Conservation (phyloP, 2,888 invertebrate genomes). For the Andrena fulva region DNA sequence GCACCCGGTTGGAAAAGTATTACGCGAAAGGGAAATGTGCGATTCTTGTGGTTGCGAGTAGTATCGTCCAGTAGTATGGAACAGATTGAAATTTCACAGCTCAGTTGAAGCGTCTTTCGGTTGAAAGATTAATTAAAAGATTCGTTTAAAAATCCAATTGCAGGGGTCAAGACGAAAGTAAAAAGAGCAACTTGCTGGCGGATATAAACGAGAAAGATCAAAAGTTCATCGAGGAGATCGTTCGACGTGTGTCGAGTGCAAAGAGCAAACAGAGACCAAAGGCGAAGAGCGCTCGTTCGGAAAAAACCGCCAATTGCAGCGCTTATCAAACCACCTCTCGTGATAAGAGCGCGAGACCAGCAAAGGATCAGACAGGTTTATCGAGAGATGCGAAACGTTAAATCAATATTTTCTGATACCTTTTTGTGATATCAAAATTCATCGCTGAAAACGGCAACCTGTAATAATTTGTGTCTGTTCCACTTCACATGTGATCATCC, state of each 20-base stretch:
- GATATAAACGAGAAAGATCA: slow-evolving; percentile 70
- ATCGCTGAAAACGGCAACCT: not conserved
- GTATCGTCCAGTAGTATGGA: not conserved
- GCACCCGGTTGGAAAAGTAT: not conserved
- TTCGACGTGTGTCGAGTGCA: slow-evolving; percentile 51
- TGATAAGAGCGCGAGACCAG: slow-evolving; percentile 37
- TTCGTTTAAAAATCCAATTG: not conserved
- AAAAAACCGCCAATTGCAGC: slow-evolving; percentile 21
- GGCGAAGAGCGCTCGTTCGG: slow-evolving; percentile 36
- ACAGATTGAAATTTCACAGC: not conserved
- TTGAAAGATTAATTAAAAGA: no score
- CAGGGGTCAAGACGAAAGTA: slow-evolving; percentile 40
- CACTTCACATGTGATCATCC: no score
- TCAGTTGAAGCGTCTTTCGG: not conserved
- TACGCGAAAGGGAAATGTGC: not conserved
- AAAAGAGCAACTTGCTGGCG: not conserved
- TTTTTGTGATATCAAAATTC: not conserved
- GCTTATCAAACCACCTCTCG: slow-evolving; percentile 33
- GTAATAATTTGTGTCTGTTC: not conserved
- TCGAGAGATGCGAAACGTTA: slow-evolving; percentile 42
- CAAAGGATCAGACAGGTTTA: slow-evolving; percentile 33
- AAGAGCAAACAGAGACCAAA: slow-evolving; percentile 67
- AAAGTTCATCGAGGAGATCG: slow-evolving; percentile 67
- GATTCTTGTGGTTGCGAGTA: not conserved
- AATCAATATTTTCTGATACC: not conserved